These are phyloP conservation scores for Dasysyrphus albostriatus DNA, from an alignment of 2,888 invertebrate species.

Conservation along the genomic window DNA sequence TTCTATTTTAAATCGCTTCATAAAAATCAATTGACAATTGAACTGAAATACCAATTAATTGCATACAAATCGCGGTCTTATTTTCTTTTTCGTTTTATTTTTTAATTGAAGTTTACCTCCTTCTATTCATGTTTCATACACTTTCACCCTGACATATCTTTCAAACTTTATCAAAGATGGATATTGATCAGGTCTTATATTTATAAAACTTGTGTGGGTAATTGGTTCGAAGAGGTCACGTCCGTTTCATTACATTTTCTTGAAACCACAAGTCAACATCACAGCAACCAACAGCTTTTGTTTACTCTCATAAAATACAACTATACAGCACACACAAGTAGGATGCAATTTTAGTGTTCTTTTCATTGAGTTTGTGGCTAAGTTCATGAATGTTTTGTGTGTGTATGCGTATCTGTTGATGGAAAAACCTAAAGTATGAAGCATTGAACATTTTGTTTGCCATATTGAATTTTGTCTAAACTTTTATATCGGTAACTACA, in stretches of 20 bases:
- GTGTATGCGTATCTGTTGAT: neutral
- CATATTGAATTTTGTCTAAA: neutral
- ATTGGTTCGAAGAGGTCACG: constrained; percentile 57
- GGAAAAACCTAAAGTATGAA: neutral
- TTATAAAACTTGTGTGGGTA: constrained; percentile 31
- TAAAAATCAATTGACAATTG: constrained; percentile 13
- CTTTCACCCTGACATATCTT: constrained; percentile 32
- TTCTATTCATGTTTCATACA: constrained; percentile 14
- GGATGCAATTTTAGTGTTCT: constrained; percentile 52
- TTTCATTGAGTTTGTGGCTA: constrained; percentile 14
- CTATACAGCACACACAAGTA: constrained; percentile 14
- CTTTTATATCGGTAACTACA: no score
- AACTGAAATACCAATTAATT: constrained; percentile 54
- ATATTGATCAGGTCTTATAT: constrained; percentile 36
- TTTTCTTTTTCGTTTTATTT: neutral
- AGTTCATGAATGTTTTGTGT: neutral
- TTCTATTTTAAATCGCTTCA: no score
- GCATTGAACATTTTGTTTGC: neutral
- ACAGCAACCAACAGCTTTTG: neutral
- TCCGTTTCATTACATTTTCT: constrained; percentile 36
- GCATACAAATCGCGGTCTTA: constrained; percentile 2
- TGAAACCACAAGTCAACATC: constrained; percentile 21
- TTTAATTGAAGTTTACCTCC: neutral
- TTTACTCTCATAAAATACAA: neutral
- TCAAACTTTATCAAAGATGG: constrained; percentile 31